Conservation (phyloP, 2,888 invertebrate genomes). For the Pollenia amentaria region DNA sequence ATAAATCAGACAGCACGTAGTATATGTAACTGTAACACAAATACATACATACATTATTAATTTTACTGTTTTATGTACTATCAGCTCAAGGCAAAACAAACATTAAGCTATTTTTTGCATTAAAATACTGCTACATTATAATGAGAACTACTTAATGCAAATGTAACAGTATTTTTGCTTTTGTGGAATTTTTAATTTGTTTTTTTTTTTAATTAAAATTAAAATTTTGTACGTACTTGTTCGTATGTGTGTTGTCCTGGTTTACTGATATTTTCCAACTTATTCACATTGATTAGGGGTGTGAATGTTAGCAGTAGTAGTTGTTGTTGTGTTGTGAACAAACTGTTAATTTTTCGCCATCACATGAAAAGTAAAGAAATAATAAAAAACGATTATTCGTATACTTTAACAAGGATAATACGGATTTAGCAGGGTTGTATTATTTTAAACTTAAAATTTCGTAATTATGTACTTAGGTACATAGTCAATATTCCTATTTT, state of each 20-base stretch:
- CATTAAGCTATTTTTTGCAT: slow-evolving; percentile 18
- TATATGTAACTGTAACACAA: slow-evolving; percentile 71
- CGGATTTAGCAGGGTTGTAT: slow-evolving; percentile 55
- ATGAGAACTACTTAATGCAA: not conserved
- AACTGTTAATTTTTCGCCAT: slow-evolving; percentile 67
- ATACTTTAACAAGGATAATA: slow-evolving; percentile 58
- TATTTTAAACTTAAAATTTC: not conserved
- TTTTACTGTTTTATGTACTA: slow-evolving; percentile 46
- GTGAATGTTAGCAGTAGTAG: slow-evolving; percentile 66
- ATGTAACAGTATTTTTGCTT: slow-evolving; percentile 2
- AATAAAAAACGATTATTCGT: slow-evolving; percentile 61
- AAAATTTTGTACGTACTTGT: slow-evolving; percentile 48
- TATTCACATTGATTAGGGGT: slow-evolving; percentile 66
- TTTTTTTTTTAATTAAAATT: slow-evolving; percentile 6
- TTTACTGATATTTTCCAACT: slow-evolving; percentile 58
- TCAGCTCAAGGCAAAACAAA: slow-evolving; percentile 68
- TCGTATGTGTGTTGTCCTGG: slow-evolving; percentile 59
- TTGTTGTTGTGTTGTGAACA: slow-evolving; percentile 42
- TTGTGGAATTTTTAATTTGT: not conserved
- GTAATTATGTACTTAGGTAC: not conserved
- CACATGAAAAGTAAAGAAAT: slow-evolving; percentile 57
- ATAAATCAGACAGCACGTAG: slow-evolving; percentile 55
- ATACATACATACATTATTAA: slow-evolving; percentile 71
- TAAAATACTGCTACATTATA: not conserved
- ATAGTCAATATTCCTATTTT: not conserved